Evolutionary conservation across 1,140 invertebrate genomes (phyloP).

Genomic region (Diabrotica virgifera): DNA sequence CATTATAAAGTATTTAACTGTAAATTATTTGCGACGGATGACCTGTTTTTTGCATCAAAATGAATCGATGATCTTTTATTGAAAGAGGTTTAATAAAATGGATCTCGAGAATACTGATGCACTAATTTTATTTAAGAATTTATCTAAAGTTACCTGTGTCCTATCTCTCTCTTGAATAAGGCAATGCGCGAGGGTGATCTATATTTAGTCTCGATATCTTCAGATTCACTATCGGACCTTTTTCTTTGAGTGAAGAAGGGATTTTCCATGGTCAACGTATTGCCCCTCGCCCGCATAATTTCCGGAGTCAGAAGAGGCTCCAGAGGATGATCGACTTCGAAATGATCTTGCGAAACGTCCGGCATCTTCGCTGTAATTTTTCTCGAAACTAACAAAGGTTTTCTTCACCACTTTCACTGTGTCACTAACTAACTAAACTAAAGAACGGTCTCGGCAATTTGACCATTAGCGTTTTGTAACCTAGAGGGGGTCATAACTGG

Average conservation of each 20-base stretch:
- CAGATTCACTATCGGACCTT: conserved; percentile 55
- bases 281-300: conserved; percentile 54
- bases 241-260: conserved; percentile 50
- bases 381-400: not conserved
- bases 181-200: conserved; percentile 49
- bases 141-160: conserved; percentile 56
- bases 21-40: no score
- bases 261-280: conserved; percentile 47
- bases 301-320: conserved; percentile 49
- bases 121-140: no score
- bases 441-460: not conserved
- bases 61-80: no score
- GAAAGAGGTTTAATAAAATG: no score
- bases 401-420: conserved; percentile 1
- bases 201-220: conserved; percentile 47
- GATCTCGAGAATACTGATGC: no score
- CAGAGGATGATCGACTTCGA: conserved; percentile 53
- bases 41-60: no score
- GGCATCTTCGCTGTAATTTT: conserved; percentile 31
- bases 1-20: no score
- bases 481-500: conserved; percentile 4
- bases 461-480: conserved; percentile 1
- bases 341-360: conserved; percentile 43
- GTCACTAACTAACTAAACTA: not conserved
- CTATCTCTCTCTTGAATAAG: conserved; percentile 56